Evolutionary conservation across 2,888 invertebrate species (phyloP).

Genomic region (Scaptomyza flava): DNA sequence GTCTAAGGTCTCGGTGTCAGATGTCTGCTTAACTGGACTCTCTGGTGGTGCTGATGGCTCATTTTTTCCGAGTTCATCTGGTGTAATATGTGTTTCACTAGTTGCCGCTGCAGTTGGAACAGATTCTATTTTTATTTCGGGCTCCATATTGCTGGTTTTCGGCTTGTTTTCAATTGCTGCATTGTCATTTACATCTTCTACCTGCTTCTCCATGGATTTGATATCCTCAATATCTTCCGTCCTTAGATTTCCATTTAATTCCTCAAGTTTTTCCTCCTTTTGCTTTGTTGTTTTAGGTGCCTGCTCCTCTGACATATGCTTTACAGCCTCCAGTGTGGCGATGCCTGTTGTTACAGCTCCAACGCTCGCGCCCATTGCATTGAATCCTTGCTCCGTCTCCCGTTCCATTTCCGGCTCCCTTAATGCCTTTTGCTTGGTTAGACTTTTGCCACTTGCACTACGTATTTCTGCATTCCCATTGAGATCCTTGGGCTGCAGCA

Average conservation of each 20-base stretch:
- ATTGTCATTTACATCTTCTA: slow-evolving; percentile 40
- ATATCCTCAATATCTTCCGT: neutral
- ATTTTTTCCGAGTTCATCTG: neutral
- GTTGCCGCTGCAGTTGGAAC: neutral
- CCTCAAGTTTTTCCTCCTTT: neutral
- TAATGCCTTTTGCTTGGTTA: slow-evolving; percentile 48
- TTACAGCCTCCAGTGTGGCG: slow-evolving; percentile 62
- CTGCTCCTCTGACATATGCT: slow-evolving; percentile 53
- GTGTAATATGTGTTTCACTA: slow-evolving; percentile 2
- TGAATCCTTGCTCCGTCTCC: slow-evolving; percentile 18
- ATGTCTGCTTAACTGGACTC: slow-evolving; percentile 18
- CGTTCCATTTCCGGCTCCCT: slow-evolving; percentile 42
- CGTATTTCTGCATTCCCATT: slow-evolving; percentile 60
- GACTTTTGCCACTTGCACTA: slow-evolving; percentile 51
- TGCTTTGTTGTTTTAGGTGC: neutral
- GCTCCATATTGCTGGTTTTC: slow-evolving; percentile 1
- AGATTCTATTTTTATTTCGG: neutral
- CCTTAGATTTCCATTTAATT: slow-evolving; percentile 24
- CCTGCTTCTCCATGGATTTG: neutral
- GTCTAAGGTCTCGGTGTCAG: slow-evolving; percentile 14
- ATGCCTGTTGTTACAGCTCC: slow-evolving; percentile 30
- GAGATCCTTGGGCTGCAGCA: slow-evolving; percentile 60
- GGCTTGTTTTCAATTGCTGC: neutral
- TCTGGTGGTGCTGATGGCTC: slow-evolving; percentile 63
- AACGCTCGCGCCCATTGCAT: slow-evolving; percentile 37